Base-by-base conservation (phyloP, 2,888 invertebrate species). In the Horisme vitalbata region DNA sequence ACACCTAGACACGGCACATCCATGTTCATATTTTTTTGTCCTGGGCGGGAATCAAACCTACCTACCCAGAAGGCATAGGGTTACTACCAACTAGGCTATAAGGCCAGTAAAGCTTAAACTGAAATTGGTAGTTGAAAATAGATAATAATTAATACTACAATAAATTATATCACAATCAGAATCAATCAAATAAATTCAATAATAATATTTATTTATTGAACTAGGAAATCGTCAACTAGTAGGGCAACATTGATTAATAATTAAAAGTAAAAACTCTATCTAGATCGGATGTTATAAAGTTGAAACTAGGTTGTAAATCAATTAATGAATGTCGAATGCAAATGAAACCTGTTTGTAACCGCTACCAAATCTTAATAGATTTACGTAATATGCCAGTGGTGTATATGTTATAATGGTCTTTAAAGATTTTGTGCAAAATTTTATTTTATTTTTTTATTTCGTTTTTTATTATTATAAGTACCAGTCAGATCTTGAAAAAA, bases 281-380 rank as follows among this genome's bases (percentile, higher is more conserved):
- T 61, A 52, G 61, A 70, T 68, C 66, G 65, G 68, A 68, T 57
- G 63, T 59, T 30, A 55, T 49, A 53, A 59, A 38, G 21, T 27
- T 30, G 6, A 35, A 62, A 61, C 61, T 59, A 52, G 56, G 63
- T 57, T 48, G 53, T 68, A 63, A 70, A 66, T 68, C 63, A 70
- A 67, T 67, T 59, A 63, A 62, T 59, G 46, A 50, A 53, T 60
- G 55, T 61, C 64, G 55, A 58, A 68, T 61, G 63, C 51, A 58
- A 65, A 65, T 64, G 46, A 52, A 59, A 67, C 65, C 45, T 33
- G 67, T 70, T 67, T 59, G 39, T 32, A 31, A 45, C 35, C 12
- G 39, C 30, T 35, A 39, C 49, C 44, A 44, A 48, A 48, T 38
- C 34, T 44, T 26, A 28, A 47, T 33, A 33, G 35, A 37, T 41